A percentile compares a stretch with the other conserved stretches of the same genome.
Evolutionary conservation across 2,797 vertebrate genomes (phyloP).

Genomic region (Aldrovandia affinis): DNA sequence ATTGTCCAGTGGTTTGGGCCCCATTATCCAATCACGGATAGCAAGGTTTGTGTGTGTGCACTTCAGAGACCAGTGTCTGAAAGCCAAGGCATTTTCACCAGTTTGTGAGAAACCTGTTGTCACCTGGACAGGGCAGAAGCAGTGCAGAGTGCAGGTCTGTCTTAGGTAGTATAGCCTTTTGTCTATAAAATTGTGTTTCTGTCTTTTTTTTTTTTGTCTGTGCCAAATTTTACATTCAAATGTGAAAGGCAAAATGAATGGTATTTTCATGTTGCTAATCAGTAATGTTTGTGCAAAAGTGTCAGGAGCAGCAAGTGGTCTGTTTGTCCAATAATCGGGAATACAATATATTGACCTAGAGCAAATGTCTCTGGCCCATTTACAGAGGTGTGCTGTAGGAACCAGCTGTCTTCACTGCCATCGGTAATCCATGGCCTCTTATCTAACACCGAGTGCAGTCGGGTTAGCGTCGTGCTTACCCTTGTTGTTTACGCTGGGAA

Average conservation of each 20-base stretch:
- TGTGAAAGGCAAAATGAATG: constrained; percentile 29
- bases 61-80: too few relatives aligned
- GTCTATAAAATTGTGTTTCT: background rate
- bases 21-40: background rate
- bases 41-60: background rate
- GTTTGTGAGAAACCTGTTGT: background rate
- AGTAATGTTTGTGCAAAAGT: constrained; percentile 4
- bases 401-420: constrained; percentile 57
- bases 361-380: constrained; percentile 65
- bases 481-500: constrained; percentile 13
- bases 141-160: background rate
- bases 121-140: background rate
- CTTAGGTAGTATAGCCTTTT: background rate
- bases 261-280: constrained; percentile 28
- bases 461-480: constrained; percentile 7
- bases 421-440: constrained; percentile 67
- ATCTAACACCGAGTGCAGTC: constrained; percentile 38
- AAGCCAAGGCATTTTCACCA: background rate
- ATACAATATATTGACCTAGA: constrained; percentile 55
- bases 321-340: constrained; percentile 52
- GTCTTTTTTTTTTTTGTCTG: too few relatives aligned
- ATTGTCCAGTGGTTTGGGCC: background rate
- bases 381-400: constrained; percentile 54
- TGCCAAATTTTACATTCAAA: background rate
- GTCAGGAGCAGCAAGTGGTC: constrained; percentile 39